Evolutionary conservation across 2,797 vertebrate genomes (phyloP), one percentile per base, ranked within the genome.

Genomic region (Sphaeramia orbicularis): DNA sequence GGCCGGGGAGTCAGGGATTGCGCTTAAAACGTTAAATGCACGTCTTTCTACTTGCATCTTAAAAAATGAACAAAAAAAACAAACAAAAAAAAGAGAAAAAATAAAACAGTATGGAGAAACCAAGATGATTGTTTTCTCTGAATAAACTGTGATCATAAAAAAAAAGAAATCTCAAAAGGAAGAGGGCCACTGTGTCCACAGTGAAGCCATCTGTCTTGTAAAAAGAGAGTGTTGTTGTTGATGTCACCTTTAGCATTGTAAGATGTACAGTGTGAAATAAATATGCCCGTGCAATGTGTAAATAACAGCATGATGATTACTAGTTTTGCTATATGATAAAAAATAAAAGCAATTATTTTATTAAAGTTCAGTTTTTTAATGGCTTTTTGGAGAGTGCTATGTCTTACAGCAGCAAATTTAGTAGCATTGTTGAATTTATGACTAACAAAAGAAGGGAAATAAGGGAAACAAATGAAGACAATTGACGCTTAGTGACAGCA

Each of bases 281-380:
- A 95, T 92, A 94, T 92, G 85, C 92, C 90, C 81, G 92, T 94
- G 93, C 92, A 94, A 95, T 94, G 95, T 98, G 96, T 97, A 98
- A 95, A 98, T 97, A 95, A 94, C 87, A 97, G 94, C 95, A 95
- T 94, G 94, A 95, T 94, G 94, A 96, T 95, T 93, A 94, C 91
- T 97, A 97, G 95, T 97, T 98, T 98, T 98, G 96, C 96, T 97
- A 97, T 94, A 93, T 93, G 92, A 94, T 84, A 93, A 90, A 95
- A 95, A 98, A 97, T 97, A 98, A 97, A 98, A 95, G 94, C 95
- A 95, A 96, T 96, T 98, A 97, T 98, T 98, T 98, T 98, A 97
- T 96, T 97, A 97, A 95, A 96, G 95, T 93, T 95, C 95, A 85
- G 89, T 92, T 95, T 94, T 94, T 95, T 94, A 89, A 94, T 95